phyloP scores from a whole-genome alignment of 2,113 vertebrate species.

The Corydoras sp. region DNA sequence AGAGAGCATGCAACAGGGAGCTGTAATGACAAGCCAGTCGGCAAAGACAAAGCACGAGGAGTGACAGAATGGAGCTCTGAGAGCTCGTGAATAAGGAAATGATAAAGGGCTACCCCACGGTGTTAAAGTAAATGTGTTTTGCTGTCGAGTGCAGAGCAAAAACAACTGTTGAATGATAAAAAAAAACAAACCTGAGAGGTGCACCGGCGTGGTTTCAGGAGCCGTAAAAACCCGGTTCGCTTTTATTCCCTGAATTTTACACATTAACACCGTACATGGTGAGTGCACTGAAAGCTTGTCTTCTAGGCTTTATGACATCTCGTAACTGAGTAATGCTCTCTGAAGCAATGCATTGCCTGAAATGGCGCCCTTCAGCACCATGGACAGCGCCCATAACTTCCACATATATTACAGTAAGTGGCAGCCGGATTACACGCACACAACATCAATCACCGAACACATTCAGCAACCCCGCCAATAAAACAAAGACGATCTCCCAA shows the following conservation, averaged over 20 bases:
- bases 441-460: conserved; percentile 12
- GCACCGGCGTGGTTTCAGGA: conserved; percentile 3
- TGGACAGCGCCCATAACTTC: conserved; percentile 16
- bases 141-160: background rate
- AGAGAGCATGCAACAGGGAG: conserved; percentile 16
- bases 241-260: conserved; percentile 14
- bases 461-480: background rate
- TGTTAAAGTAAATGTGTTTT: conserved; percentile 24
- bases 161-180: conserved; percentile 26
- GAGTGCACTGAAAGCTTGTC: conserved; percentile 15
- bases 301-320: conserved; percentile 7
- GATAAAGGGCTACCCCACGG: conserved; percentile 26
- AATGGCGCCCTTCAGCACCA: conserved; percentile 29
- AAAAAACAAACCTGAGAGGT: conserved; percentile 12
- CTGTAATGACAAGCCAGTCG: conserved; percentile 26
- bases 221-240: background rate
- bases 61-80: conserved; percentile 25
- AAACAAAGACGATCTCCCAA: background rate
- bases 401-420: conserved; percentile 23
- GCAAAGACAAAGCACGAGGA: conserved; percentile 25
- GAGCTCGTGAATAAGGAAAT: conserved; percentile 27
- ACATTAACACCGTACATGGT: background rate
- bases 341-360: background rate
- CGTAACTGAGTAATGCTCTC: background rate
- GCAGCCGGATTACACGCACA: conserved; percentile 10